Evolutionary conservation across 2,797 vertebrate genomes (phyloP).

Genomic region (Sebastes taczanowskii): DNA sequence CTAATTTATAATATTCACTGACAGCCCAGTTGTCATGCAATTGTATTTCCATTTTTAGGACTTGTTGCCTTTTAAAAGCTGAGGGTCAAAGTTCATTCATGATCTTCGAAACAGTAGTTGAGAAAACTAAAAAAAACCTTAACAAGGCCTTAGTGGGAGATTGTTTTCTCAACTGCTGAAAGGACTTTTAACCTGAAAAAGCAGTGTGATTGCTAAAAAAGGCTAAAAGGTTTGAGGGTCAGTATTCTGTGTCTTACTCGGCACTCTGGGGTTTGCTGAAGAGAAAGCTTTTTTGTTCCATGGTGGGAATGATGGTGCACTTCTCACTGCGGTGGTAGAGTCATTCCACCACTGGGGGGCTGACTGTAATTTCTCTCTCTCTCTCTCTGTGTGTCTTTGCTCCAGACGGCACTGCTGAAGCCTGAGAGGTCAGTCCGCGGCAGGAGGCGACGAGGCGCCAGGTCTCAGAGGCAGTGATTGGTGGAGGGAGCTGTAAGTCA

Average conservation of each 20-base stretch:
- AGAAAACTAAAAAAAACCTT: background rate
- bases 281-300: background rate
- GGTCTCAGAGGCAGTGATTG: constrained; percentile 80
- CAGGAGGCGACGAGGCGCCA: constrained; percentile 81
- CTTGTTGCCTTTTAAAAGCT: background rate
- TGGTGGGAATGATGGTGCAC: constrained; percentile 6
- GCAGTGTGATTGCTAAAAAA: background rate
- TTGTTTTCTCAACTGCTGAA: background rate
- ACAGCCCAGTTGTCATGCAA: too few relatives aligned
- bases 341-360: background rate
- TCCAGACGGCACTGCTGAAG: constrained; percentile 78
- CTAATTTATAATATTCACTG: too few relatives aligned
- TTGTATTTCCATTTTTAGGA: background rate
- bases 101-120: background rate
- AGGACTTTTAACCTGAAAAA: background rate
- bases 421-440: constrained; percentile 80
- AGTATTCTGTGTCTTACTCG: background rate
- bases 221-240: background rate
- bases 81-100: background rate
- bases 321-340: background rate
- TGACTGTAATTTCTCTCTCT: background rate
- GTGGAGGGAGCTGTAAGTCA: constrained; percentile 53
- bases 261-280: background rate
- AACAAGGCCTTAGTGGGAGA: background rate
- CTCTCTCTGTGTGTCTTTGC: background rate